Evolutionary conservation across 2,888 invertebrate genomes (phyloP), one percentile per base, ranked within the genome.

Genomic region (Actias luna): DNA sequence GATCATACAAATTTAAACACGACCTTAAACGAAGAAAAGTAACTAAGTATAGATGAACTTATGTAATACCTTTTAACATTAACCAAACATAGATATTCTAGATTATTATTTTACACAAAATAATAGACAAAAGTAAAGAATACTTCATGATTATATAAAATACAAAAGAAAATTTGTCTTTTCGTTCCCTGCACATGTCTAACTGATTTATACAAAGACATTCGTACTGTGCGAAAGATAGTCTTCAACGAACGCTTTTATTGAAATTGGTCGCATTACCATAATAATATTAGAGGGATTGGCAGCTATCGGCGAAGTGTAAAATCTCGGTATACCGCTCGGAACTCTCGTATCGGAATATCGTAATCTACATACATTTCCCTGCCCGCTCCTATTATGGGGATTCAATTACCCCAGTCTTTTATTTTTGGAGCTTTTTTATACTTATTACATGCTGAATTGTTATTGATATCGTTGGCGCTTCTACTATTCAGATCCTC

Each of bases 231-330:
- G 81, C 79, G 85, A 84, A 84, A 84, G 85, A 84, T 83, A 84
- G 84, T 82, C 83, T 80, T 77, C 67, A 76, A 81, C 79, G 84
- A 85, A 86, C 84, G 87, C 88, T 89, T 90, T 92, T 90, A 91
- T 92, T 90, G 90, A 89, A 92, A 92, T 89, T 89, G 89, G 84
- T 76, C 79, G 83, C 83, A 92, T 92, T 92, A 88, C 86, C 92
- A 92, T 92, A 92, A 91, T 91, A 88, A 87, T 91, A 92, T 90
- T 87, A 91, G 84, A 88, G 84, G 88, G 89, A 90, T 91, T 89
- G 89, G 89, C 88, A 89, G 85, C 85, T 84, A 88, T 87, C 84
- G 84, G 76, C 84, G 82, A 78, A 84, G 87, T 86, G 88, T 89
- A 86, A 88, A 88, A 88, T 87, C 87, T 88, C 82, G 82, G 85